phyloP scores from a whole-genome alignment of 2,888 invertebrate genomes.

The Drosophila anomalata region DNA sequence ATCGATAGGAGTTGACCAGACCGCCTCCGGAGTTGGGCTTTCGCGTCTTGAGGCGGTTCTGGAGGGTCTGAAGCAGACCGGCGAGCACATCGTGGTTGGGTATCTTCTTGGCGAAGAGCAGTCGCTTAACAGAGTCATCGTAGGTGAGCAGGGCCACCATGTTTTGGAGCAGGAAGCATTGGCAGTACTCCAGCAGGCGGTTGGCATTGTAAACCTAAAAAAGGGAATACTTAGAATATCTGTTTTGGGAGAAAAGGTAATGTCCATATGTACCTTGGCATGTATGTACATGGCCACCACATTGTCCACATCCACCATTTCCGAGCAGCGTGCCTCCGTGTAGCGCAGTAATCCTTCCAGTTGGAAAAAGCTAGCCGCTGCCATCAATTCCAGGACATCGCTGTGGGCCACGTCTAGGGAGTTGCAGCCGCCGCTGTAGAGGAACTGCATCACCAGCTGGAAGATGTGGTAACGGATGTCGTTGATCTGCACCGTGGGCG shows the following conservation, averaged over 20 bases:
- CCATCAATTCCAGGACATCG: slow-evolving; percentile 94
- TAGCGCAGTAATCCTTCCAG: slow-evolving; percentile 92
- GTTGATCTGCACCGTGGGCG: slow-evolving; percentile 95
- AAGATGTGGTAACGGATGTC: slow-evolving; percentile 97
- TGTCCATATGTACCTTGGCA: slow-evolving; percentile 89
- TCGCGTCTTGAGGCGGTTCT: slow-evolving; percentile 91
- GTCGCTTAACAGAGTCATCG: slow-evolving; percentile 94
- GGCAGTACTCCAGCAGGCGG: slow-evolving; percentile 94
- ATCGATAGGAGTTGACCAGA: slow-evolving; percentile 75
- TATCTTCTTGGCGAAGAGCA: slow-evolving; percentile 94
- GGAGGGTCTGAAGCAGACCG: slow-evolving; percentile 91
- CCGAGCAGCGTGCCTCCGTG: slow-evolving; percentile 93
- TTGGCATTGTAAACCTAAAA: slow-evolving; percentile 92
- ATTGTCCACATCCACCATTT: slow-evolving; percentile 93
- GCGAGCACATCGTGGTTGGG: slow-evolving; percentile 95
- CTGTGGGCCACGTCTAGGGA: slow-evolving; percentile 90
- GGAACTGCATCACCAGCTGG: slow-evolving; percentile 94
- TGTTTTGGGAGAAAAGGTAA: rapidly evolving
- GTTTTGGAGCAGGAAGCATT: slow-evolving; percentile 94
- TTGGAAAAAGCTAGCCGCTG: slow-evolving; percentile 96
- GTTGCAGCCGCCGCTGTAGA: slow-evolving; percentile 94
- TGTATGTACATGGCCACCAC: slow-evolving; percentile 96
- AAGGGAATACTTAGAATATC: not conserved
- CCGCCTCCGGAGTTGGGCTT: slow-evolving; percentile 68
- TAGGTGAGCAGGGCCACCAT: slow-evolving; percentile 97